phyloP scores from a whole-genome alignment of 2,113 vertebrate species.

The Myotis brandtii region DNA sequence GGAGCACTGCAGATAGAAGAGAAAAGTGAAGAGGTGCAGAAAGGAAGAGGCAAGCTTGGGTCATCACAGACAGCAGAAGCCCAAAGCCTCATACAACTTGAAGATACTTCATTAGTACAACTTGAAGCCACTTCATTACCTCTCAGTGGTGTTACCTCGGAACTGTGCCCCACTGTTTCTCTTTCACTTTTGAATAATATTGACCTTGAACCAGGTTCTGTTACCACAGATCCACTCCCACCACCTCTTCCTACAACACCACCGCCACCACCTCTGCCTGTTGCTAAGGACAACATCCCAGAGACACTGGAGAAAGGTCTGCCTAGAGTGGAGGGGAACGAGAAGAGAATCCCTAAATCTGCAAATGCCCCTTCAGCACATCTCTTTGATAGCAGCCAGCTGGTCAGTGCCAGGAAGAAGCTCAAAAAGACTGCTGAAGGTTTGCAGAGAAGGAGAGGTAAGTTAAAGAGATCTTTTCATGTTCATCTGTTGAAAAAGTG shows the following conservation, averaged over 20 bases:
- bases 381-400: constrained; percentile 96
- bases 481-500: not conserved
- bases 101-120: constrained; percentile 77
- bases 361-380: constrained; percentile 87
- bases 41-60: constrained; percentile 73
- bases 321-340: constrained; percentile 81
- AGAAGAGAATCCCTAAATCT: constrained; percentile 84
- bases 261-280: constrained; percentile 83
- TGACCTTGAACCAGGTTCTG: constrained; percentile 80
- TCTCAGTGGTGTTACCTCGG: constrained; percentile 81
- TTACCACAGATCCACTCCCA: constrained; percentile 78
- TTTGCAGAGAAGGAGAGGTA: constrained; percentile 95
- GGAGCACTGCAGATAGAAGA: constrained; percentile 87
- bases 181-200: constrained; percentile 81
- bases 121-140: constrained; percentile 87
- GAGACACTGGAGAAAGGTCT: constrained; percentile 82
- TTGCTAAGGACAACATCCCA: constrained; percentile 81
- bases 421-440: constrained; percentile 95
- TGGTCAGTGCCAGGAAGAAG: constrained; percentile 95
- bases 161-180: constrained; percentile 78
- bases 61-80: constrained; percentile 78
- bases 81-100: constrained; percentile 70
- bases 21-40: constrained; percentile 77
- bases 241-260: constrained; percentile 80
- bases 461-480: not conserved